Percentiles rank a stretch among this genome's conserved stretches.
phyloP scores from a whole-genome alignment of 2,888 invertebrate genomes.

The Conus canariensis region DNA sequence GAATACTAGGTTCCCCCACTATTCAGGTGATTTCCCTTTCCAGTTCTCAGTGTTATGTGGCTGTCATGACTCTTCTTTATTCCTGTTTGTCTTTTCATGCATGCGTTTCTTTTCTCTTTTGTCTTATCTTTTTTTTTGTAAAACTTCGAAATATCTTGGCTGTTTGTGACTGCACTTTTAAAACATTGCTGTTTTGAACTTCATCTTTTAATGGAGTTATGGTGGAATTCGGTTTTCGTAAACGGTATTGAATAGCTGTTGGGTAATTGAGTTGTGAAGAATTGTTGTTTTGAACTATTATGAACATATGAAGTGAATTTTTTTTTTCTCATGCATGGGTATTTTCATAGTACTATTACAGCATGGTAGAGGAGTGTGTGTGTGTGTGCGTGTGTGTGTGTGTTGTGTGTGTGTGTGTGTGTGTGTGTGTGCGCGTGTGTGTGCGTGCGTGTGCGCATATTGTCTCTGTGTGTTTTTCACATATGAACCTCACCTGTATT shows the following conservation, averaged over 20 bases:
- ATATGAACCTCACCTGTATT: no score
- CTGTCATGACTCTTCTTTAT: background rate
- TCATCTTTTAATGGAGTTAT: background rate
- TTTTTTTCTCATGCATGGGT: background rate
- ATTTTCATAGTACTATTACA: background rate
- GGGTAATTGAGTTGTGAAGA: background rate
- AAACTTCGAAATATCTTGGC: background rate
- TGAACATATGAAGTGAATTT: background rate
- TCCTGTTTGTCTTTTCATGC: background rate
- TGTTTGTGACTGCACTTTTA: background rate
- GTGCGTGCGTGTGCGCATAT: background rate
- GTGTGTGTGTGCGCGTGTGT: constrained; percentile 24
- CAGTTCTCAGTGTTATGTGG: background rate
- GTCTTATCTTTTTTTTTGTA: background rate
- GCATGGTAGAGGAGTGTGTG: no score
- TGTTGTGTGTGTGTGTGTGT: constrained; percentile 16
- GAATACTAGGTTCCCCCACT: background rate
- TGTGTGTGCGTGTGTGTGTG: background rate
- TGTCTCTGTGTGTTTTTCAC: no score
- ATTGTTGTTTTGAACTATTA: background rate
- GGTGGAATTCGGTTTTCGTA: no score
- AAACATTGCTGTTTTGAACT: background rate
- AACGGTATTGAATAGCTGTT: no score
- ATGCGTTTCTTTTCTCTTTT: background rate
- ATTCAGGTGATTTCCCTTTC: background rate